Conservation (phyloP, 1,140 invertebrate genomes). For the Brachionus sp. region DNA sequence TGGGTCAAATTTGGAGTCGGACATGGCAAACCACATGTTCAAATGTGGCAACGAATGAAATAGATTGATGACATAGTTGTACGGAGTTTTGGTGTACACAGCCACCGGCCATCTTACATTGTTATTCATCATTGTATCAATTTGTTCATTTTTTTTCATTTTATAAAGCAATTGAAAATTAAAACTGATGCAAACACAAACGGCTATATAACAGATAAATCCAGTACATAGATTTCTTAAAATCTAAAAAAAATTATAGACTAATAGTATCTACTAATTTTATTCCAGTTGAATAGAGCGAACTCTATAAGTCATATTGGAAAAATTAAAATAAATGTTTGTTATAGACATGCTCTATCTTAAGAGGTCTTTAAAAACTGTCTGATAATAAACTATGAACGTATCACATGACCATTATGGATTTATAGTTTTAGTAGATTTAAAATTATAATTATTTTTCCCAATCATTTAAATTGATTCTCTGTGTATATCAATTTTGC, state of each 20-base stretch:
- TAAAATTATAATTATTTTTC: constrained; percentile 25
- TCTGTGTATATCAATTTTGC: neutral
- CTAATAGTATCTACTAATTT: neutral
- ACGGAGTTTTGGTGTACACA: constrained; percentile 26
- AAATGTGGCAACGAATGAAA: constrained; percentile 44
- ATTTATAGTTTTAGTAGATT: neutral
- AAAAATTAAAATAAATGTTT: neutral
- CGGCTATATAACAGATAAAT: neutral
- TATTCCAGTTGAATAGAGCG: constrained; percentile 2
- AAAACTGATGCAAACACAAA: neutral
- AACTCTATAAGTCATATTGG: neutral
- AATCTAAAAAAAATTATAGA: neutral
- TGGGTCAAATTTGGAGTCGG: constrained; percentile 21
- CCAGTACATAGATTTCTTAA: neutral
- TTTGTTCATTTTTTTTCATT: neutral
- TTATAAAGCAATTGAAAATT: neutral
- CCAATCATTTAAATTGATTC: neutral
- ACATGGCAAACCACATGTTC: constrained; percentile 44
- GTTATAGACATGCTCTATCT: neutral
- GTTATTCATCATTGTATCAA: neutral
- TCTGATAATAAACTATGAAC: neutral
- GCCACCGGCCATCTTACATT: neutral
- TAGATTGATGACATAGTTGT: constrained; percentile 33
- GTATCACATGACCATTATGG: constrained; percentile 15
- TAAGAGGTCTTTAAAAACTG: constrained; percentile 6